Base-by-base conservation (phyloP, 2,888 invertebrate species). In the Elysia crispata region DNA sequence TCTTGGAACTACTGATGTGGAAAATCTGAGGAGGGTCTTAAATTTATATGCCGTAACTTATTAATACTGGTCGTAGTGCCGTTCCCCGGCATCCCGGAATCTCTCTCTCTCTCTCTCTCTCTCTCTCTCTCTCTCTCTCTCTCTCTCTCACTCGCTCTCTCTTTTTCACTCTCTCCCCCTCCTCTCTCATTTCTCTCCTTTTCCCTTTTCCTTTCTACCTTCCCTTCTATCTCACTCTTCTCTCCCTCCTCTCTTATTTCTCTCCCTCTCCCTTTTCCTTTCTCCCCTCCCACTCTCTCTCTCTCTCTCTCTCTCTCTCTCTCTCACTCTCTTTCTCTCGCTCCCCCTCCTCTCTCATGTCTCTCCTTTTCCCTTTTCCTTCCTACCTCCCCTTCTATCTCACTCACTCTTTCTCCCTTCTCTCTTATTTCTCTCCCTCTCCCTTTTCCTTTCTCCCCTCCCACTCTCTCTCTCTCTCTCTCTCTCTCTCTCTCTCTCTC, bases 121-220 rank as follows among this genome's bases (percentile, higher is more conserved):
- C 72, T 41, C 49, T 41, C 72, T 41, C 49, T 41, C 49, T 41
- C 72, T 41, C 49, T 41, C 72, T 41, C 72, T 25, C 72, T 49
- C 49, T 1, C 72, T 23, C 72, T 13, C 72, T 49, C 60, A 8
- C 60, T 60, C 60, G 3, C 60, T 60, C 60, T 60, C 60, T 60
- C 60, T 60, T 15, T 60, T 15, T 60, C 60, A 8, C 60, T 60
- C 25, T 25, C 15, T 23, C 25, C 15, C 25, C 6, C 25, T 25
- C 25, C 6, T 60, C 15, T 11, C 11, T 41, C 41, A 6, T 41
- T 41, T 11, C 11, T 11, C 11, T 11, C 11, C 41, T 41, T 11
- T 3, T 41, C 41, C 11, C 41, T 41, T 11, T 41, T 11, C 11
- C 41, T 41, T 11, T 41, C 41, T 41, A 3, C 11, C 41, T 41